Evolutionary conservation across 2,797 vertebrate species (phyloP), one percentile per base, ranked within the genome.

Genomic region (Crotalus adamanteus): DNA sequence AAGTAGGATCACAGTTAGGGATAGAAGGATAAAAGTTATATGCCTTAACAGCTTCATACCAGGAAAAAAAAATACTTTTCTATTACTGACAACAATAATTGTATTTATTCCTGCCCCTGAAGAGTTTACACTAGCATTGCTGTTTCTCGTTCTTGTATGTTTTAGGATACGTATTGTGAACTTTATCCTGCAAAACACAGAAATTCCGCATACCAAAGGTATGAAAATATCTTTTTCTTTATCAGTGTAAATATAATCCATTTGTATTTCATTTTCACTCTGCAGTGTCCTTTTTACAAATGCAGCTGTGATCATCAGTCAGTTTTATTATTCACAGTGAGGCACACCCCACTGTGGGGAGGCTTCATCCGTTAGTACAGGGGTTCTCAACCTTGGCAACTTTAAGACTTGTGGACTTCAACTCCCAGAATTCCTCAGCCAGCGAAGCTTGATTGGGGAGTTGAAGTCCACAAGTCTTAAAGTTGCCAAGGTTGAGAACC

Each of bases 91-190:
- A 16, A 55, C 9, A 18, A 87, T 16, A 91, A 1, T 14, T 55
- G 25, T 7, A 1, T 31, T 60, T 57, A 42, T n/a, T 65, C 1
- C 60, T 91, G 20, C 0, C 6, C 53, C 18, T 59, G 26, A 59
- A 87, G 12, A 93, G 22, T 2, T 53, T 69, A 63, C 57, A 25
- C 4, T 73, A 37, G 42, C 86, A 85, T 37, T 73, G 51, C 31
- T 73, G 28, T 0, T n/a, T 0, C 3, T 60, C 92, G 88, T 96
- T 92, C 60, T 90, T 94, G 12, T 92, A 26, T 87, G n/a, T 98
- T 98, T 95, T 96, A 99, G 99, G 97, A 99, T 99, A 96, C 97
- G 98, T 91, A 98, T 99, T 0, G 98, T 99, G 92, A 95, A 98
- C 96, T 99, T 98, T 94, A 97, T 99, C 93, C 96, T 99, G 95